Conservation (phyloP, 1,140 invertebrate genomes). For the Panulirus ornatus region DNA sequence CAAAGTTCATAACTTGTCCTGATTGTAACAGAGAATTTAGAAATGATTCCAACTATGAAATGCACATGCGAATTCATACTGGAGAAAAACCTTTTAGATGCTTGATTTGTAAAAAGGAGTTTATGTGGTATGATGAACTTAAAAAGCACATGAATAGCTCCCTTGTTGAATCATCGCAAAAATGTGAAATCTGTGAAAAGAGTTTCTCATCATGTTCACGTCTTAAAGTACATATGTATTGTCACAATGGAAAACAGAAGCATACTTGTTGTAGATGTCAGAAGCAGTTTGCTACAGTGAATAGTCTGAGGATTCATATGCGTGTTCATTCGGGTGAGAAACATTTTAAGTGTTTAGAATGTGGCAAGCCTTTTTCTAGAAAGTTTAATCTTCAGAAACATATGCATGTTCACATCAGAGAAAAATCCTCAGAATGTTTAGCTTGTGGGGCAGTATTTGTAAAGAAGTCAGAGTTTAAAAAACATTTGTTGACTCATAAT, state of each 20-base stretch:
- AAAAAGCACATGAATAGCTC: not conserved
- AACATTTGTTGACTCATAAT: not conserved
- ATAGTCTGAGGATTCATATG: no score
- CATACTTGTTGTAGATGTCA: no score
- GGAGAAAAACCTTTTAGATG: not conserved
- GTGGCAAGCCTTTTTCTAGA: no score
- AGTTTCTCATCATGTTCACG: not conserved
- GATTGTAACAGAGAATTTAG: not conserved
- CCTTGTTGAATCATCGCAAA: not conserved
- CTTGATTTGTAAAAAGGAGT: not conserved
- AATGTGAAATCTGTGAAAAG: not conserved
- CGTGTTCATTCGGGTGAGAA: no score
- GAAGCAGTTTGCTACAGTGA: no score
- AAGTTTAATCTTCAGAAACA: no score
- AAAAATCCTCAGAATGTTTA: no score
- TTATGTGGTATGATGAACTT: not conserved
- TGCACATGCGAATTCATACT: not conserved
- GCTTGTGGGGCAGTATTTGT: no score
- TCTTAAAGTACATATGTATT: not conserved
- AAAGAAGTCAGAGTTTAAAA: no score
- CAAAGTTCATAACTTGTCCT: not conserved
- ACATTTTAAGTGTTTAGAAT: no score
- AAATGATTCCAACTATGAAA: not conserved
- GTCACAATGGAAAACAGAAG: not conserved
- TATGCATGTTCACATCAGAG: no score